A percentile compares a stretch with the other conserved stretches of the same genome.
Evolutionary conservation across 30 jellyfish, hydroid and myxozoan genomes (phyloP).

Genomic region (Clytia hemisphaerica): DNA sequence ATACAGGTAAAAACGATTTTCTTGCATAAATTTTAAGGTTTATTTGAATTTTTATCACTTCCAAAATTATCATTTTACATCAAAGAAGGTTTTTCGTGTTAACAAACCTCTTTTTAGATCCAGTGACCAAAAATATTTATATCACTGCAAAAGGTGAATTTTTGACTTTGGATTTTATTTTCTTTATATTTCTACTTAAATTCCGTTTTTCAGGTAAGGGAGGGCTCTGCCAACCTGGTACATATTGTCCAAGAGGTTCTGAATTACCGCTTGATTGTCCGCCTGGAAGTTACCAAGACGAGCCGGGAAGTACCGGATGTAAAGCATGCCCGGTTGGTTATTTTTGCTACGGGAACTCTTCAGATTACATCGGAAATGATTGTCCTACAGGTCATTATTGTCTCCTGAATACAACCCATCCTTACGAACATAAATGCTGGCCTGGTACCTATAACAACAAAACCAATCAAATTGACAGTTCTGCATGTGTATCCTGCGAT

Average conservation of each 20-base stretch:
- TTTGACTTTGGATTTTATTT: too few relatives aligned
- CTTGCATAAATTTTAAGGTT: neutral
- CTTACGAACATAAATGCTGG: constrained; percentile 68
- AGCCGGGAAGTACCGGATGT: constrained; percentile 71
- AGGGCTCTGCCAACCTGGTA: constrained; percentile 94
- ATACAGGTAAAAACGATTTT: constrained; percentile 49
- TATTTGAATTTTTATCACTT: neutral
- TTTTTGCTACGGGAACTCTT: constrained; percentile 69
- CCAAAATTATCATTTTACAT: neutral
- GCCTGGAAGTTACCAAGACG: constrained; percentile 94
- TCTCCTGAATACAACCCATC: constrained; percentile 82
- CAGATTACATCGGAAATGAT: constrained; percentile 35
- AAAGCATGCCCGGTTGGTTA: constrained; percentile 87
- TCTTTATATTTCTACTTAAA: neutral
- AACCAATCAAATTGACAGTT: constrained; percentile 41
- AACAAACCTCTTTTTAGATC: too few relatives aligned
- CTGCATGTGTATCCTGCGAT: constrained; percentile 82
- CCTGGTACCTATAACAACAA: constrained; percentile 89
- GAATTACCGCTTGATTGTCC: constrained; percentile 81
- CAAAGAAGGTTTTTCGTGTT: too few relatives aligned
- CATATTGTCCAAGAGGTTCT: constrained; percentile 80
- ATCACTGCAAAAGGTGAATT: too few relatives aligned
- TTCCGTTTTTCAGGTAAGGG: constrained; percentile 53
- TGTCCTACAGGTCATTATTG: constrained; percentile 94
- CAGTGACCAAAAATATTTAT: too few relatives aligned